Percentiles rank a stretch among this genome's conserved stretches.
These are phyloP conservation scores for Criorhina ranunculi DNA, from an alignment of 2,888 invertebrate genomes.

Conservation along the genomic window DNA sequence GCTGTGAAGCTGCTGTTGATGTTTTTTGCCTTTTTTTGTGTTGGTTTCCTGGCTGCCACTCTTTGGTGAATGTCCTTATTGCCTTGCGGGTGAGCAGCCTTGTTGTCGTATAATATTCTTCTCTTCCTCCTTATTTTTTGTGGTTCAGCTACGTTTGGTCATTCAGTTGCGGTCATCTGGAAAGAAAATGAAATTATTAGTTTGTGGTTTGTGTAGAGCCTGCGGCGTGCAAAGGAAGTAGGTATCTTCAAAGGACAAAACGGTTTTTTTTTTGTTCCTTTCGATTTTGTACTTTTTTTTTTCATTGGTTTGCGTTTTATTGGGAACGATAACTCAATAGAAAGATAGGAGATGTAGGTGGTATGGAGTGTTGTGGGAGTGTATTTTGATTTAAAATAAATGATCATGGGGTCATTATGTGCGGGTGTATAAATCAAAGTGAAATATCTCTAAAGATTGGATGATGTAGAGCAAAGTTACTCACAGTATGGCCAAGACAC, in stretches of 20 bases:
- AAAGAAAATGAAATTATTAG: slow-evolving; percentile 75
- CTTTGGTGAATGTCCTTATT: slow-evolving; percentile 65
- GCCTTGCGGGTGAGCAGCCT: slow-evolving; percentile 68
- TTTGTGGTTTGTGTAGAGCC: slow-evolving; percentile 48
- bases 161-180: slow-evolving; percentile 76
- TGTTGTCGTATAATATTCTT: slow-evolving; percentile 54
- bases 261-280: slow-evolving; percentile 25
- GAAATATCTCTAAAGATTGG: slow-evolving; percentile 53
- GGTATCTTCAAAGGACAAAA: slow-evolving; percentile 45
- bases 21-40: slow-evolving; percentile 11
- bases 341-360: not conserved
- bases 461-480: slow-evolving; percentile 44
- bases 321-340: slow-evolving; percentile 49
- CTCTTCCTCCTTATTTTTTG: slow-evolving; percentile 22
- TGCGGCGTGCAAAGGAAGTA: slow-evolving; percentile 21
- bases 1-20: too few species aligned
- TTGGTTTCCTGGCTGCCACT: slow-evolving; percentile 16
- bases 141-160: slow-evolving; percentile 62
- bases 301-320: slow-evolving; percentile 10
- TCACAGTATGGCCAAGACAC: not conserved
- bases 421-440: slow-evolving; percentile 60
- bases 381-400: slow-evolving; percentile 73
- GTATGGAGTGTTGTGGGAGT: slow-evolving; percentile 30
- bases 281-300: slow-evolving; percentile 13
- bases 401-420: slow-evolving; percentile 64